Evolutionary conservation across 2,113 vertebrate species (phyloP).

Genomic region (Daphoenositta chrysoptera): DNA sequence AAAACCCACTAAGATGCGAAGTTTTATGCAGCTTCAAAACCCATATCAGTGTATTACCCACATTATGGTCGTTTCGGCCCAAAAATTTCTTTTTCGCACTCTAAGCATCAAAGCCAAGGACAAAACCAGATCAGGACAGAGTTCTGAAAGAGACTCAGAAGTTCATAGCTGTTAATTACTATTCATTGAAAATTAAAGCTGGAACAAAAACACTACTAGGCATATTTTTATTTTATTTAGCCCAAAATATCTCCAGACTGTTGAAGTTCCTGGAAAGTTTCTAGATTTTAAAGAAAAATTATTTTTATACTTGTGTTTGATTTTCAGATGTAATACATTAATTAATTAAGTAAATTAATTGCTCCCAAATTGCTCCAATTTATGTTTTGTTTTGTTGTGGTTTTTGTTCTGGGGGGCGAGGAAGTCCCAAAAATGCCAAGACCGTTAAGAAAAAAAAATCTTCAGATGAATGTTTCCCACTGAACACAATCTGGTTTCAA

Average conservation of each 20-base stretch:
- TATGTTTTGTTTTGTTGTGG: background rate
- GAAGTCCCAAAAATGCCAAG: background rate
- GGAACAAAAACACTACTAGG: background rate
- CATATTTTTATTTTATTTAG: background rate
- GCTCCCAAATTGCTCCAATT: background rate
- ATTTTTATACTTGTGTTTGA: background rate
- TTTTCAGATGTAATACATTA: background rate
- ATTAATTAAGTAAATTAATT: background rate
- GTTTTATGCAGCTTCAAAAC: background rate
- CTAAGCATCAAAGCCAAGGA: background rate
- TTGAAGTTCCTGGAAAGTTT: background rate
- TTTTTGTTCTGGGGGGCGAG: fast-evolving
- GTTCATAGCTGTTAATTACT: background rate
- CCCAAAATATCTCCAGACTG: background rate
- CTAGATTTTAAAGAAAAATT: background rate
- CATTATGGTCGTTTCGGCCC: background rate
- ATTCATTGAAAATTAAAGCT: background rate
- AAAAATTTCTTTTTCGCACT: background rate
- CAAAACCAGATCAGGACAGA: background rate
- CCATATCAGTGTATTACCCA: fast-evolving
- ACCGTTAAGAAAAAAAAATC: background rate
- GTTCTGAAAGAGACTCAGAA: background rate
- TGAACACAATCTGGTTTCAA: background rate
- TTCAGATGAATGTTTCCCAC: background rate
- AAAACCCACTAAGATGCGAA: background rate